phyloP scores from a whole-genome alignment of 1,140 invertebrate species.

The Scaptomyza montana region DNA sequence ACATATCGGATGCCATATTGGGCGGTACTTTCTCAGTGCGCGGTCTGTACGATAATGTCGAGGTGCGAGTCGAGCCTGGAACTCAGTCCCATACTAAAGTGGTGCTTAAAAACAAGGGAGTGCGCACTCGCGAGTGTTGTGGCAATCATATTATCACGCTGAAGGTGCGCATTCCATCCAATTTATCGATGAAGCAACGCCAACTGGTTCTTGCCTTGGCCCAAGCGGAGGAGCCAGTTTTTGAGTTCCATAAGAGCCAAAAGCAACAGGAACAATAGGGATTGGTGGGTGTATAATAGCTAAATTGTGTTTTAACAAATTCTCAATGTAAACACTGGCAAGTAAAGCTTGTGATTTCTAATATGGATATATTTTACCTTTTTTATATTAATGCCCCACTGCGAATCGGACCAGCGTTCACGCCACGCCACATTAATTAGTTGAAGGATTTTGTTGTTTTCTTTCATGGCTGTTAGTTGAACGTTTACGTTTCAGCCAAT shows the following conservation, averaged over 20 bases:
- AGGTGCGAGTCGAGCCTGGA: constrained; percentile 67
- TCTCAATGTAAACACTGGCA: constrained; percentile 53
- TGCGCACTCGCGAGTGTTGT: constrained; percentile 47
- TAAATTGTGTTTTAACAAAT: constrained; percentile 46
- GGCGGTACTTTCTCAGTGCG: constrained; percentile 65
- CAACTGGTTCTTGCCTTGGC: constrained; percentile 72
- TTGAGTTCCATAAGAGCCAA: constrained; percentile 40
- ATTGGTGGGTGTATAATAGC: neutral
- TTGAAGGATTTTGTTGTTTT: constrained; percentile 75
- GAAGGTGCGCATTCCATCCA: constrained; percentile 68
- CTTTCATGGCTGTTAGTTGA: constrained; percentile 53
- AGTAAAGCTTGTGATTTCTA: constrained; percentile 25
- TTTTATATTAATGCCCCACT: constrained; percentile 98
- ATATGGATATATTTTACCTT: constrained; percentile 85
- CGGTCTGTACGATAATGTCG: constrained; percentile 68
- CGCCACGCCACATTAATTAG: constrained; percentile 90
- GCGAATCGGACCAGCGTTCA: constrained; percentile 96
- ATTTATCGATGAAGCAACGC: constrained; percentile 72
- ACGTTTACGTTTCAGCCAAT: constrained; percentile 8
- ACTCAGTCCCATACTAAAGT: constrained; percentile 71
- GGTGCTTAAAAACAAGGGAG: constrained; percentile 62
- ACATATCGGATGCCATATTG: constrained; percentile 69
- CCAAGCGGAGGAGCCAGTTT: constrained; percentile 69
- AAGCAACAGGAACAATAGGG: constrained; percentile 4
- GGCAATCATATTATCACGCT: constrained; percentile 74